Evolutionary conservation across 2,888 invertebrate genomes (phyloP), one percentile per base, ranked within the genome.

Genomic region (Ochropacha duplaris): DNA sequence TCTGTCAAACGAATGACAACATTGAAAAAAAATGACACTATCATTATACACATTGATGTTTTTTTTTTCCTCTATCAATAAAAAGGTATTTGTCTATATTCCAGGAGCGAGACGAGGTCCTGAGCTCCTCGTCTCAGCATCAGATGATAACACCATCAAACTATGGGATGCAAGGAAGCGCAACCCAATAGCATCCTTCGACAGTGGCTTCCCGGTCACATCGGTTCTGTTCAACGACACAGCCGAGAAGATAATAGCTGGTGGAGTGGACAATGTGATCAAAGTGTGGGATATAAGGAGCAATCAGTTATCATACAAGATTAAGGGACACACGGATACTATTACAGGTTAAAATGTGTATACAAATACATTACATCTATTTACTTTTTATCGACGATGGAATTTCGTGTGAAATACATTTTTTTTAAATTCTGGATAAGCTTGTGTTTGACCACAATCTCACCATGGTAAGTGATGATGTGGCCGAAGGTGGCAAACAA

Each of bases 241-340:
- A 0, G 96, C 98, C 0, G 99, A 99, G 76, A 98, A 98, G 86
- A 95, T 99, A 3, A 96, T 99, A 64, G 97, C 97, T 5, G 98
- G 97, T 0, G 99, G 99, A 4, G 96, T 99, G 57, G 99, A 99
- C 83, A 99, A 99, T 86, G 97, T 98, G 62, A 95, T 99, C 9
- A 99, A 99, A 94, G 96, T 99, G 0, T 99, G 99, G 99, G 99
- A 99, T 85, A 93, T 99, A 50, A 94, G 99, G 56, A 98, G 97
- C 81, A 97, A 96, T 79, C 96, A 96, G 59, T 90, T 98, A 54
- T 86, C 97, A 0, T 98, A 98, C 79, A 95, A 95, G 67, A 94
- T 99, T 78, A 95, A 96, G 69, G 99, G 99, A 0, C 99, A 99
- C 76, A 96, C 97, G 0, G 99, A 99, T 79, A 98, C 99, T 0